Evolutionary conservation across 2,113 vertebrate species (phyloP).

Genomic region (Thymallus thymallus): DNA sequence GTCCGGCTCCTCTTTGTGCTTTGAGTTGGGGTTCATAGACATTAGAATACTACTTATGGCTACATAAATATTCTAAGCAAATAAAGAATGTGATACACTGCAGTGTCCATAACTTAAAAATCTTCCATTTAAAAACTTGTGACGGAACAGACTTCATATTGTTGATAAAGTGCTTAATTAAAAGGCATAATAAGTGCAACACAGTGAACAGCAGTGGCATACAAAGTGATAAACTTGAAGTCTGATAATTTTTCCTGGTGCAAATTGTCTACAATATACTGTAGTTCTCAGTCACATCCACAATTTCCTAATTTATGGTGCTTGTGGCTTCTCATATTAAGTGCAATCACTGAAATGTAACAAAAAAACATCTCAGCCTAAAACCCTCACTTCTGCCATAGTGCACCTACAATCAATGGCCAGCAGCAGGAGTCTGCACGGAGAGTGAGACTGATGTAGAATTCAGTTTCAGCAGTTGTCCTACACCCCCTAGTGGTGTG

Average conservation of each 20-base stretch:
- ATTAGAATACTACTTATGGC: constrained; percentile 14
- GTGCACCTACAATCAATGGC: not conserved
- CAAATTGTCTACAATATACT: not conserved
- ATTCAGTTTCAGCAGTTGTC: not conserved
- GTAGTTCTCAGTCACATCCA: not conserved
- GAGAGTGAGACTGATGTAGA: not conserved
- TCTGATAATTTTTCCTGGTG: constrained; percentile 5
- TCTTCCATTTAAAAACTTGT: constrained; percentile 7
- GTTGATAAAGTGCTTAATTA: constrained; percentile 34
- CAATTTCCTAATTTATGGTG: no score
- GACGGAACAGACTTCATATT: constrained; percentile 1
- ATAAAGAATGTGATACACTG: constrained; percentile 14
- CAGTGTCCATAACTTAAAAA: constrained; percentile 7
- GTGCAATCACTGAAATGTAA: not conserved
- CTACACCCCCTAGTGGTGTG: not conserved
- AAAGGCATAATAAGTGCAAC: constrained; percentile 43
- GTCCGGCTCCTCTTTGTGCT: not conserved
- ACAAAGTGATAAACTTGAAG: constrained; percentile 30
- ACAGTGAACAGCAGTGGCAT: constrained; percentile 21
- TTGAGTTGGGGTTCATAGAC: constrained; percentile 30
- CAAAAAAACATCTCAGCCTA: not conserved
- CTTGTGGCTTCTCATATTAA: constrained; percentile 20
- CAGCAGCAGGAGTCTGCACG: not conserved
- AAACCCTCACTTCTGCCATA: no score
- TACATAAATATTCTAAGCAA: not conserved